Base-by-base conservation (phyloP, 2,888 invertebrate genomes). In the Epirrita christyi region DNA sequence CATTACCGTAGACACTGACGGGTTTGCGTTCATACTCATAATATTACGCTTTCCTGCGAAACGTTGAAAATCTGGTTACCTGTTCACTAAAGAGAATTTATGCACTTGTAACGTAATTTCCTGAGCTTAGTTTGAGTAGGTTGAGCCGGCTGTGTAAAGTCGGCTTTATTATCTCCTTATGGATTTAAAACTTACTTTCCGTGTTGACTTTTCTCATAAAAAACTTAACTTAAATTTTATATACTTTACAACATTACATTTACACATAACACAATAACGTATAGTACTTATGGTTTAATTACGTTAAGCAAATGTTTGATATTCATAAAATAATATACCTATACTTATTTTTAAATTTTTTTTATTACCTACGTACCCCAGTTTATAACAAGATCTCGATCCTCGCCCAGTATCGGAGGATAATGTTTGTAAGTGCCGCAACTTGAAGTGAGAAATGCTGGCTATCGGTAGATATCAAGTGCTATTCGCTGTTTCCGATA, bases 1-100 rank as follows among this genome's bases (percentile, higher is more conserved):
- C 73, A 83, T 88, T 87, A 88, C 73, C 60, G 70, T 58, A 73
- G 79, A 78, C 81, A 78, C 70, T 76, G 72, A 57, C 64, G 61
- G 58, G 66, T 54, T 51, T 45, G 45, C 63, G 43, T 57, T 43
- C 15, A 55, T 50, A 55, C 47, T 54, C 58, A 54, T 48, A 46
- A 43, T 8, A 15, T 45, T 15, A 49, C 38, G 55, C 13, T 43
- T 29, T 55, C 48, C 48, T 44, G 48, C 36, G 21, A 55, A 54
- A 55, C 37, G 48, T 44, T 43, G 55, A 37, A 49, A 55, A 55
- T 55, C 49, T 55, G 49, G 55, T 55, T 55, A 55, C 47, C 44
- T 47, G 41, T 42, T 50, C 50, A 45, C 38, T 46, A 42, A 43
- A 55, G 54, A 54, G 50, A 51, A 55, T 54, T 46, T 51, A 38